Evolutionary conservation across 2,113 vertebrate species (phyloP).

Genomic region (Ctenomys sociabilis): DNA sequence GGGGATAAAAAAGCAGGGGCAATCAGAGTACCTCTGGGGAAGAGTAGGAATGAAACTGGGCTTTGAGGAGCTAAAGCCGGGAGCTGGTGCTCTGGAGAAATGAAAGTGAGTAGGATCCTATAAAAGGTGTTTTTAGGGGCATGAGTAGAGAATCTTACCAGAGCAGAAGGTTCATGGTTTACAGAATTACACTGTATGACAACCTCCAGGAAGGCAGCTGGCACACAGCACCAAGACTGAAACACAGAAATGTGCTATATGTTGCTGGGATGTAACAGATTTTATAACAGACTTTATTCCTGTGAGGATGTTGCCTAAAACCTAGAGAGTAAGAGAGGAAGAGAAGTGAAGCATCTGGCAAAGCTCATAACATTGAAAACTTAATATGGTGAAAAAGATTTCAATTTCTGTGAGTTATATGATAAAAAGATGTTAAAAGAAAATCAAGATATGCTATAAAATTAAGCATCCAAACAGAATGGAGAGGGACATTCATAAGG

Average conservation of each 20-base stretch:
- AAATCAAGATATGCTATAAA: constrained; percentile 24
- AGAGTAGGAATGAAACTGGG: not conserved
- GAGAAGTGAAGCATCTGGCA: not conserved
- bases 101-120: not conserved
- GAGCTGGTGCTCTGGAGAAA: not conserved
- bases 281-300: constrained; percentile 68
- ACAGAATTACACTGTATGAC: not conserved
- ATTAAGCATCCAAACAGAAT: not conserved
- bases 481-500: not conserved
- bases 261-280: constrained; percentile 46
- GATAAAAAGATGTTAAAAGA: not conserved
- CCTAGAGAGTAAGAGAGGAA: constrained; percentile 31
- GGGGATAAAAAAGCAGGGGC: not conserved
- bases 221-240: not conserved
- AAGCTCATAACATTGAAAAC: constrained; percentile 22
- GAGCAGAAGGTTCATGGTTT: constrained; percentile 24
- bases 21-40: not conserved
- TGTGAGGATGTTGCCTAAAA: constrained; percentile 51
- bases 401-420: not conserved
- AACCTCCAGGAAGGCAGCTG: constrained; percentile 48
- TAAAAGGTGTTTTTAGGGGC: not conserved
- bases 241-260: constrained; percentile 58
- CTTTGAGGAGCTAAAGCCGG: not conserved
- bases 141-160: not conserved
- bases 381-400: not conserved